Percentiles rank a stretch among this genome's conserved stretches.
Evolutionary conservation across 2,113 vertebrate genomes (phyloP).

Genomic region (Sylvilagus bachmani): DNA sequence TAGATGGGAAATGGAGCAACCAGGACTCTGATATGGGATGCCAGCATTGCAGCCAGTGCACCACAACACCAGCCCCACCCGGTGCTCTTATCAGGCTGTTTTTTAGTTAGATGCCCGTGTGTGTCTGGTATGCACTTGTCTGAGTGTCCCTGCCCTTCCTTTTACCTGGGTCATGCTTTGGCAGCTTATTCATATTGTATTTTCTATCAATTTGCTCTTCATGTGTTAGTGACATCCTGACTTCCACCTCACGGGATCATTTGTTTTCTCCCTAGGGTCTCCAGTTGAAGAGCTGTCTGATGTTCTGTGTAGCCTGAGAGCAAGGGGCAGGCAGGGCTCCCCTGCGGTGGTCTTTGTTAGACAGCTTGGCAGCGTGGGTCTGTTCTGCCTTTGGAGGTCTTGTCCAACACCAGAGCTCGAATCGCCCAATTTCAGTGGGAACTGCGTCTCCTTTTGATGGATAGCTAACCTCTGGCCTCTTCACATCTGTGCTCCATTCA

Average conservation of each 20-base stretch:
- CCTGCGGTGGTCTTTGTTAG: not conserved
- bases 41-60: too few species aligned
- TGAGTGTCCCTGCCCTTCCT: not conserved
- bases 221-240: not conserved
- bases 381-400: not conserved
- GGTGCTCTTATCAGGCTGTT: not conserved
- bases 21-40: too few species aligned
- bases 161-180: not conserved
- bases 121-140: not conserved
- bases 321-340: not conserved
- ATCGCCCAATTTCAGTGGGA: not conserved
- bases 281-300: not conserved
- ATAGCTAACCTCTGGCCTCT: not conserved
- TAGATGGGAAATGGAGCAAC: too few species aligned
- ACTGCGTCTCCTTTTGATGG: not conserved
- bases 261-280: not conserved
- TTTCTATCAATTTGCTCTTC: not conserved
- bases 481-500: not conserved
- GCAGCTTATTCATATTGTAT: not conserved
- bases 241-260: not conserved
- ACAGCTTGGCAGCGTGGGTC: not conserved
- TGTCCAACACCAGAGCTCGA: not conserved
- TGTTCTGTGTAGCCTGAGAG: not conserved
- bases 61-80: not conserved
- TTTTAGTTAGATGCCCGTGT: not conserved